Percentiles rank a stretch among this genome's conserved stretches.
Evolutionary conservation across 2,888 invertebrate genomes (phyloP).

Genomic region (Acleris sparsana): DNA sequence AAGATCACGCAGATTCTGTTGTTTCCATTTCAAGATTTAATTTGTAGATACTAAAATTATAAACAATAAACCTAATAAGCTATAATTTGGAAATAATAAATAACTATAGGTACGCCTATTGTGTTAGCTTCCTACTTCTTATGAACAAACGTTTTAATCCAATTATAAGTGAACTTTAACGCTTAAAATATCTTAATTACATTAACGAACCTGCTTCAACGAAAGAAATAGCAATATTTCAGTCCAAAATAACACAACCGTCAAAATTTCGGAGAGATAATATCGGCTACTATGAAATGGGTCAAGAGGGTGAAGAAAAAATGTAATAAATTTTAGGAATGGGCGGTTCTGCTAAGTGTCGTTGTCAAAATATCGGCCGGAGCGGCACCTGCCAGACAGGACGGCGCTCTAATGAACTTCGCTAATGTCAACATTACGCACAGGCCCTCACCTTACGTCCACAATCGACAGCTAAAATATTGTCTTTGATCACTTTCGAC

Average conservation of each 20-base stretch:
- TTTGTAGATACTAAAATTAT: too few species aligned
- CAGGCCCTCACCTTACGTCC: slow-evolving; percentile 19
- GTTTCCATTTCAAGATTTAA: too few species aligned
- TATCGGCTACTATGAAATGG: slow-evolving; percentile 67
- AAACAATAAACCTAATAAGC: too few species aligned
- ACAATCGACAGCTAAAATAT: background rate
- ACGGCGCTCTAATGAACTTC: slow-evolving; percentile 71
- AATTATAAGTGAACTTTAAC: slow-evolving; percentile 14
- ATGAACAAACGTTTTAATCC: slow-evolving; percentile 5
- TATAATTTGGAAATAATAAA: background rate
- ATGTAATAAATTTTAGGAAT: slow-evolving; percentile 68
- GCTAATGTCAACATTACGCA: slow-evolving; percentile 36
- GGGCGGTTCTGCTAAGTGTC: slow-evolving; percentile 80
- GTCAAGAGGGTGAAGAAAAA: slow-evolving; percentile 69
- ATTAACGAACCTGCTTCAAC: slow-evolving; percentile 39
- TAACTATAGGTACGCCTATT: background rate
- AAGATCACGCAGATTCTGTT: too few species aligned
- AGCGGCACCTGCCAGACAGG: slow-evolving; percentile 67
- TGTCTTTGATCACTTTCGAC: background rate
- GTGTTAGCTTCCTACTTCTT: background rate
- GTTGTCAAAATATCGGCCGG: slow-evolving; percentile 79
- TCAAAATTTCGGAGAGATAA: slow-evolving; percentile 60
- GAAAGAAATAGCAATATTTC: slow-evolving; percentile 48
- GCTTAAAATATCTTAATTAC: slow-evolving; percentile 40
- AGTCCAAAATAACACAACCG: slow-evolving; percentile 56